Conservation (phyloP, 2,888 invertebrate species). For the Lutraria lutraria region DNA sequence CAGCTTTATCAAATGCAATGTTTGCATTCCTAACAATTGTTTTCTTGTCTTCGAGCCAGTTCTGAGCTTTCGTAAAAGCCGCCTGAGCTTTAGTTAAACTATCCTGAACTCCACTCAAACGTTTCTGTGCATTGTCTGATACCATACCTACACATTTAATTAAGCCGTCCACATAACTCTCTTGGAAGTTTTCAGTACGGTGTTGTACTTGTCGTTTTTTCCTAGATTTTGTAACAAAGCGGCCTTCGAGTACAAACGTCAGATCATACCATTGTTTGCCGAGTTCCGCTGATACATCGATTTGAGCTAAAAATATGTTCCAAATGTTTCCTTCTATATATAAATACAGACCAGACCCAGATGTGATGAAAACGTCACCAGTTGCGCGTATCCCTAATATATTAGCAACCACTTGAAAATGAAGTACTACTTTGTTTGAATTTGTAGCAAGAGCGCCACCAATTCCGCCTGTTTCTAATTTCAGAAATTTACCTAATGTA, state of each 20-base stretch:
- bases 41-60: conserved; percentile 62
- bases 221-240: conserved; percentile 55
- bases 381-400: conserved; percentile 53
- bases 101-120: conserved; percentile 54
- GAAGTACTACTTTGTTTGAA: conserved; percentile 37
- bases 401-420: conserved; percentile 41
- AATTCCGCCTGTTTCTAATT: conserved; percentile 25
- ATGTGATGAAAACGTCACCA: conserved; percentile 57
- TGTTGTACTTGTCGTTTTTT: conserved; percentile 47
- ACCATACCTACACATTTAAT: conserved; percentile 39
- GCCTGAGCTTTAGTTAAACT: conserved; percentile 50
- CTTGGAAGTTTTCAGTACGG: conserved; percentile 53
- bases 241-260: conserved; percentile 51
- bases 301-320: conserved; percentile 59
- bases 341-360: conserved; percentile 45
- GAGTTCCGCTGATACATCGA: conserved; percentile 55
- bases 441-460: conserved; percentile 52
- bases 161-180: conserved; percentile 64
- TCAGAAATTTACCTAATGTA: conserved; percentile 41
- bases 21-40: conserved; percentile 56
- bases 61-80: conserved; percentile 57
- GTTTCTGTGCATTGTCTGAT: conserved; percentile 56
- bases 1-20: conserved; percentile 62
- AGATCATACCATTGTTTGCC: conserved; percentile 58
- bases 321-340: conserved; percentile 65